Base-by-base conservation (phyloP, 2,888 invertebrate species). In the Iphiclides podalirius region DNA sequence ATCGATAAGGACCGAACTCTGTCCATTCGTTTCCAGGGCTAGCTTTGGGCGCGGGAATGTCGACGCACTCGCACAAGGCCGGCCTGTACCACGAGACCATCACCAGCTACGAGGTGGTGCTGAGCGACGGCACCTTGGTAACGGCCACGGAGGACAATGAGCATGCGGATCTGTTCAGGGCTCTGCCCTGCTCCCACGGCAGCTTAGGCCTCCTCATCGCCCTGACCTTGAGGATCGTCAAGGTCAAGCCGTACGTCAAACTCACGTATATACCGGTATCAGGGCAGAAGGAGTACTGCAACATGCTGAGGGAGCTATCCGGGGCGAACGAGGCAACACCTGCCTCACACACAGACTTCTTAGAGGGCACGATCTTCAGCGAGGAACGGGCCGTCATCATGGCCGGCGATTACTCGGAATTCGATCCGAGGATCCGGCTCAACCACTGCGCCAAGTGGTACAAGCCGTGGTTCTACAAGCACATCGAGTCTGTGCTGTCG, bases 381-480 rank as follows among this genome's bases (percentile, higher is more conserved):
- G 89, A 89, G 57, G 86, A 93, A 37, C 85, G 91, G 45, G 93
- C 93, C 1, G 93, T 93, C 0, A 76, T 93, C 7, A 93, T 93
- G 92, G 80, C 88, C 0, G 93, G 93, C 0, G 90, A 92, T 52
- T 93, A 92, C 62, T 86, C 91, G 0, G 91, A 93, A 60, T 89
- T 89, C 37, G 90, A 92, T 44, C 70, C 80, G 0, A 75, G 69
- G 0, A 59, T 90, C n/a, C 61, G 79, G 0, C 75, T 91, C 0
- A 93, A 93, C 55, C 70, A 87, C 51, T 85, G 92, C 41, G 89
- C 91, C 0, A 79, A 73, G 15, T 93, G 93, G 93, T 92, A 92
- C 70, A 93, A 93, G 60, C 93, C 93, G 0, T 93, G 93, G 93
- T 93, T 93, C 67, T 93, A 93, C 60, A 93, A 92, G 58, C 91